These are phyloP conservation scores for Fragum fragum DNA, from an alignment of 2,888 invertebrate genomes.

Conservation along the genomic window DNA sequence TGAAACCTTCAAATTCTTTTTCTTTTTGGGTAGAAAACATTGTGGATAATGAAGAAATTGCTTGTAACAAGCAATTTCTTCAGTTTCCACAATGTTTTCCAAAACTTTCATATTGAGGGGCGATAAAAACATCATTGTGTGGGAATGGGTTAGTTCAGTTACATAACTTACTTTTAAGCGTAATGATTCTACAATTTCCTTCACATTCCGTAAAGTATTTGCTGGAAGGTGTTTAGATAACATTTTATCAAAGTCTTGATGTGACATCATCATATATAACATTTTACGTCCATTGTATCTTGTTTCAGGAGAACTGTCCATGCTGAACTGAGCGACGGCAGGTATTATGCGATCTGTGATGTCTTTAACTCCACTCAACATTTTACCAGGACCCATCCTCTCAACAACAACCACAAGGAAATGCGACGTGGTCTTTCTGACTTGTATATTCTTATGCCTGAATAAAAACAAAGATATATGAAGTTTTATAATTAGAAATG, in stretches of 20 bases:
- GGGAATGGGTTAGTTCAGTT: too few relatives aligned
- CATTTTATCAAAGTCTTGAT: constrained; percentile 92
- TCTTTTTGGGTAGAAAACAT: too few relatives aligned
- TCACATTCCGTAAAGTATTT: constrained; percentile 93
- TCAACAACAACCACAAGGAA: constrained; percentile 91
- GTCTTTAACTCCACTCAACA: constrained; percentile 92
- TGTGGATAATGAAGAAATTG: too few relatives aligned
- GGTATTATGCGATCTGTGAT: constrained; percentile 93
- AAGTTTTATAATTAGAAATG: neutral
- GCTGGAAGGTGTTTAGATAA: constrained; percentile 93
- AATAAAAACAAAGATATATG: too few relatives aligned
- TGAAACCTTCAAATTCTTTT: too few relatives aligned
- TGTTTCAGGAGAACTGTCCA: constrained; percentile 95
- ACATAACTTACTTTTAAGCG: constrained; percentile 88
- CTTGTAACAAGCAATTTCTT: too few relatives aligned
- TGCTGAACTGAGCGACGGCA: constrained; percentile 93
- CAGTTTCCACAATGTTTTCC: too few relatives aligned
- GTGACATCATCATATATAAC: constrained; percentile 91
- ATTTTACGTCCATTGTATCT: constrained; percentile 89
- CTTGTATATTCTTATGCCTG: constrained; percentile 94
- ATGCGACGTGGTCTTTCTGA: constrained; percentile 94
- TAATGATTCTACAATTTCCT: constrained; percentile 92
- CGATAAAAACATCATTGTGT: too few relatives aligned
- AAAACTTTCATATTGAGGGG: too few relatives aligned
- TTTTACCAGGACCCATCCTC: constrained; percentile 91